These are phyloP conservation scores for Parasteatoda lunata DNA, from an alignment of 2,888 invertebrate species.

Conservation along the genomic window DNA sequence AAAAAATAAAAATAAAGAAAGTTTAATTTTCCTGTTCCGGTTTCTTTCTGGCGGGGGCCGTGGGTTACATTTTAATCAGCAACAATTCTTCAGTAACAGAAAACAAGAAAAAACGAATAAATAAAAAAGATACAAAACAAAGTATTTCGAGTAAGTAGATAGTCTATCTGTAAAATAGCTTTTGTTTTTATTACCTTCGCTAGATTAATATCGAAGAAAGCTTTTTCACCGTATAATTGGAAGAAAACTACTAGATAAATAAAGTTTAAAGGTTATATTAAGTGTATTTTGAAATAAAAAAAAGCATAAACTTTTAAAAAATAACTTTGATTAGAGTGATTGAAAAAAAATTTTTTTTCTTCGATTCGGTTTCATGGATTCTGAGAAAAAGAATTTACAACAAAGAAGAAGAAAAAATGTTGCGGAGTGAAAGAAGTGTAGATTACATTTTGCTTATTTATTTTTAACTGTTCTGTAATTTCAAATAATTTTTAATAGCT, in stretches of 20 bases:
- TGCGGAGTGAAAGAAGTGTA: no score
- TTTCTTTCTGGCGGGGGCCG: no score
- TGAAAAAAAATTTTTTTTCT: not conserved
- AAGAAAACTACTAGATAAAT: conserved; percentile 50
- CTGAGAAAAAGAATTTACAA: no score
- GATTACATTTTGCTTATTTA: no score
- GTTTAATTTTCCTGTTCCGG: no score
- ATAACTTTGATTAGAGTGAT: not conserved
- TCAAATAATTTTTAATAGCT: not conserved
- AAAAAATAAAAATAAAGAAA: no score
- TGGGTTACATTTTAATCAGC: no score
- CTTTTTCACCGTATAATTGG: conserved; percentile 60
- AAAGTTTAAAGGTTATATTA: conserved; percentile 58
- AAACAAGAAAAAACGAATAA: no score
- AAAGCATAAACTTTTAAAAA: conserved; percentile 2
- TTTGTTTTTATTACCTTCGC: not conserved
- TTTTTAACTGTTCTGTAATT: not conserved
- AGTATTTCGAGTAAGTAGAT: not conserved
- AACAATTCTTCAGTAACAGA: no score
- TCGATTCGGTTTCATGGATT: not conserved
- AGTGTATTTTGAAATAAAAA: conserved; percentile 9
- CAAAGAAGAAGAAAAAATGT: no score
- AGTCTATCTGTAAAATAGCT: not conserved
- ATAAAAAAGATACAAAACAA: no score
- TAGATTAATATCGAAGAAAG: conserved; percentile 56